phyloP scores from a whole-genome alignment of 2,113 vertebrate genomes.

The Manacus vitellinus region DNA sequence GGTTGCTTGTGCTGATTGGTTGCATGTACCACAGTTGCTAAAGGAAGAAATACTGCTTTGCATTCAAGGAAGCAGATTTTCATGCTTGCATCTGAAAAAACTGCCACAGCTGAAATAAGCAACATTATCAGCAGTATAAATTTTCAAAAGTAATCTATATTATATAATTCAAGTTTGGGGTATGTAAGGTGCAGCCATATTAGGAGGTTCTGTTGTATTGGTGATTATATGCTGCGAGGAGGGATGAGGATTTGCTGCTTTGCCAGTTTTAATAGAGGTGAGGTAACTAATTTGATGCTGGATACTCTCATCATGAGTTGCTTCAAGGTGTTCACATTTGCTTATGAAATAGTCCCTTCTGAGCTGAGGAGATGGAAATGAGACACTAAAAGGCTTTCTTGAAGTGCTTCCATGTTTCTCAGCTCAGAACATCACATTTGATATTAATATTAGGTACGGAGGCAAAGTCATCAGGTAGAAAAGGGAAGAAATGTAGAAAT shows the following conservation, averaged over 20 bases:
- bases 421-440: constrained; percentile 51
- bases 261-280: constrained; percentile 31
- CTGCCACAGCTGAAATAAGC: neutral
- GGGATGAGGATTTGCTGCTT: neutral
- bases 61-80: neutral
- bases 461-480: constrained; percentile 64
- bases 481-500: constrained; percentile 30
- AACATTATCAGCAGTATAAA: neutral
- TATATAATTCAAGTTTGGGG: neutral
- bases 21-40: neutral
- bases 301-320: constrained; percentile 53
- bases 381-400: constrained; percentile 56
- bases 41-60: neutral
- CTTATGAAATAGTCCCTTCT: constrained; percentile 55
- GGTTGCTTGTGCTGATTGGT: neutral
- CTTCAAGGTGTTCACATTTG: constrained; percentile 55
- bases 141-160: neutral
- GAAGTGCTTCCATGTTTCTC: constrained; percentile 44
- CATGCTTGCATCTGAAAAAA: neutral
- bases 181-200: neutral
- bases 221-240: neutral
- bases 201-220: neutral
- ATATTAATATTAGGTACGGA: constrained; percentile 64
- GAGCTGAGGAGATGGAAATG: constrained; percentile 56
- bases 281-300: constrained; percentile 51